These are phyloP conservation scores for Scleropages formosus DNA, from an alignment of 2,797 vertebrate species.

Conservation along the genomic window DNA sequence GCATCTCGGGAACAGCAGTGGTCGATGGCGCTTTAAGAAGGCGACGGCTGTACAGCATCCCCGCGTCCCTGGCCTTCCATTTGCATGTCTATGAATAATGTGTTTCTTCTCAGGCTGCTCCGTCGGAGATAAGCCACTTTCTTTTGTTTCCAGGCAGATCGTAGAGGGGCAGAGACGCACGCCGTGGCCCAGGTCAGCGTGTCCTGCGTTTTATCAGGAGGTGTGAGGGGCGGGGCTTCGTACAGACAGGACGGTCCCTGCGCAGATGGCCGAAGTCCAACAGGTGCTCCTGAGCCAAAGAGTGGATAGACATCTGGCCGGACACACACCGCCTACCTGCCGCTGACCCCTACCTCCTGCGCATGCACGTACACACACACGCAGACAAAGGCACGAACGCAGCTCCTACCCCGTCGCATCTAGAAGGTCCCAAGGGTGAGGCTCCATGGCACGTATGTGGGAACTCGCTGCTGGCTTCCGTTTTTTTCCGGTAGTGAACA, in stretches of 20 bases:
- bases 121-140: not conserved
- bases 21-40: not conserved
- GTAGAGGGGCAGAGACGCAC: no score
- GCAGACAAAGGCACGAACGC: not conserved
- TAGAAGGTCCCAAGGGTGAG: no score
- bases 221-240: not conserved
- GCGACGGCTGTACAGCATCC: not conserved
- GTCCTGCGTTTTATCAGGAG: no score
- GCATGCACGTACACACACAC: not conserved
- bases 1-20: not conserved
- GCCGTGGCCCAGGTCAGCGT: constrained; percentile 3
- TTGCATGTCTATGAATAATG: not conserved
- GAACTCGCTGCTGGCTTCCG: no score
- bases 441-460: no score
- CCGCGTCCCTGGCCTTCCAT: not conserved
- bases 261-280: constrained; percentile 61
- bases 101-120: not conserved
- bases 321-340: constrained; percentile 59
- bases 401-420: not conserved
- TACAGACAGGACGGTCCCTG: not conserved
- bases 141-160: not conserved
- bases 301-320: constrained; percentile 49
- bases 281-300: constrained; percentile 62
- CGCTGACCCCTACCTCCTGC: not conserved
- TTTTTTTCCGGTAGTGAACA: no score